Base-by-base conservation (phyloP, 2,113 vertebrate genomes). In the Danionella cerebrum region DNA sequence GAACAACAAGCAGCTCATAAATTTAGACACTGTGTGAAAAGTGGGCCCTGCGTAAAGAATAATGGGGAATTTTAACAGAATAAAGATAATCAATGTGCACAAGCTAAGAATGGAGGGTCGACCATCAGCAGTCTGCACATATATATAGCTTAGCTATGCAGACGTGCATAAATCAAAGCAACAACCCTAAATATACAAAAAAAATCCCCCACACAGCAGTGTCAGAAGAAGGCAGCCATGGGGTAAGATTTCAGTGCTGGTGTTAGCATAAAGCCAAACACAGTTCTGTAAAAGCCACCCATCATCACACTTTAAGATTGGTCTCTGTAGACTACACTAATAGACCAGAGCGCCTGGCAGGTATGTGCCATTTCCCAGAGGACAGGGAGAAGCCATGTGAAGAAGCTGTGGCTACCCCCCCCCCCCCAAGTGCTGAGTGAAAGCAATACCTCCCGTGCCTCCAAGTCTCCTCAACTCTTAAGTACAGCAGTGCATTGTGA, bases 291-390 rank as follows among this genome's bases (percentile, higher is more conserved):
- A 58, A 44, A 67, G 22, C 48, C 8, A 8, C 45, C 62, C 12
- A n/a, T 62, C 63, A 70, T 39, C 22, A 11, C n/a, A 31, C 18
- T 60, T 70, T 74, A 70, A 67, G 60, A 48, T 41, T 70, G 22
- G 18, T 33, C 54, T 70, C 47, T 14, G 59, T 19, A 51, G 70
- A 67, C 39, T 25, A 62, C 31, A 38, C 44, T 53, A 60, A 70
- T 60, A 60, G 44, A 70, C 59, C 29, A 48, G 47, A 69, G 65
- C 21, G 44, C 67, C 63, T 48, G 24, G 44, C 8, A n/a, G 67
- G 25, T 41, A 60, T 41, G 19, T 63, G 38, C 25, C 53, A 48
- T 50, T 62, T 63, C 68, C 63, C 68, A 14, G 48, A 63, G 48
- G 73, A 75, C 8, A 14, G 47, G 48, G 29, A 62, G 62, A 29